phyloP scores from a whole-genome alignment of 2,113 vertebrate genomes.

The Urocitellus parryii region DNA sequence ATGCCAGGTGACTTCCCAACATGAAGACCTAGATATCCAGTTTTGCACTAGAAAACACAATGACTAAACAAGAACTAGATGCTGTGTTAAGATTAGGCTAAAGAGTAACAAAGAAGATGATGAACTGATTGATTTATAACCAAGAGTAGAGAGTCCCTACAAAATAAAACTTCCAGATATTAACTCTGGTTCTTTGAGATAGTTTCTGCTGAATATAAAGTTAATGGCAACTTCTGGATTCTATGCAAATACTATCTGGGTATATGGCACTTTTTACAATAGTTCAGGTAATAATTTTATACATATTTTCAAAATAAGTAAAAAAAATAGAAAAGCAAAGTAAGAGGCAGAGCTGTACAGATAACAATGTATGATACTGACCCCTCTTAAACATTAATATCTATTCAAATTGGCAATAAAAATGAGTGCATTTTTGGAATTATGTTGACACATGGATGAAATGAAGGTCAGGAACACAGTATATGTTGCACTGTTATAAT shows the following conservation, averaged over 20 bases:
- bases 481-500: background rate
- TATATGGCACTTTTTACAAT: slow-evolving; percentile 14
- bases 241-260: background rate
- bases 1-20: background rate
- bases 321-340: slow-evolving; percentile 24
- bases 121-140: background rate
- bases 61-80: background rate
- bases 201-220: background rate
- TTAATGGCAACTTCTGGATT: slow-evolving; percentile 29
- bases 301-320: slow-evolving; percentile 57
- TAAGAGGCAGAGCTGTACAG: slow-evolving; percentile 22
- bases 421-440: slow-evolving; percentile 30
- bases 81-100: slow-evolving; percentile 2
- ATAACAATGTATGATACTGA: slow-evolving; percentile 41
- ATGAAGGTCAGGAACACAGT: slow-evolving; percentile 5
- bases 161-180: slow-evolving; percentile 37
- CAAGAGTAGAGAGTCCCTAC: background rate
- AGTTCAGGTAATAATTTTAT: slow-evolving; percentile 46
- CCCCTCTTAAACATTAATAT: slow-evolving; percentile 27
- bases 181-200: slow-evolving; percentile 44
- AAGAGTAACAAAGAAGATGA: slow-evolving; percentile 35
- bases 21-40: background rate
- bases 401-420: slow-evolving; percentile 57
- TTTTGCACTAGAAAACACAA: slow-evolving; percentile 20
- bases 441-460: background rate